Conservation (phyloP, 1,140 invertebrate genomes). For the Battus philenor region DNA sequence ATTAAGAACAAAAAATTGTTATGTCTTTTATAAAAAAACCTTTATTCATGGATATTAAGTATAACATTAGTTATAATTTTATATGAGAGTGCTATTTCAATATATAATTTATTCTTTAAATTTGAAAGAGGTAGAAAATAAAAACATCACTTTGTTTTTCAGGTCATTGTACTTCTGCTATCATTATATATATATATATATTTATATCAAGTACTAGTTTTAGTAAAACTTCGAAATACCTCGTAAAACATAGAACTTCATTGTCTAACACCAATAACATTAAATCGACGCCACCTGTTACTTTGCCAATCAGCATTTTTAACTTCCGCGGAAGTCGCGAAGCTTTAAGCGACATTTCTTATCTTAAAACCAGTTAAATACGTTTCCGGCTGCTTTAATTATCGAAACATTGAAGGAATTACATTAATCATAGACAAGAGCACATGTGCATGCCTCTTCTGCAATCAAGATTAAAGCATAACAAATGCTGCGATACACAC, state of each 20-base stretch:
- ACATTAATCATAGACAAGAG: conserved; percentile 37
- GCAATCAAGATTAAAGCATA: no score
- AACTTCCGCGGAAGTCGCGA: neutral
- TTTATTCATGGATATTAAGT: no score
- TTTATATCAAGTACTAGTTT: conserved; percentile 19
- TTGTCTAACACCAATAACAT: conserved; percentile 27
- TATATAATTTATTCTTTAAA: no score
- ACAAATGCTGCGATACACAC: no score
- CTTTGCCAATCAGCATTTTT: conserved; percentile 21
- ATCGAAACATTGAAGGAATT: conserved; percentile 11
- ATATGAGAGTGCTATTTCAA: no score
- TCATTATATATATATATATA: conserved; percentile 9
- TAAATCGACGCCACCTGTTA: conserved; percentile 44
- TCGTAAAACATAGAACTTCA: conserved; percentile 25
- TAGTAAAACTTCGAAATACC: conserved; percentile 16
- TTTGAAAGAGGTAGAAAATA: no score
- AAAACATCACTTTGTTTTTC: neutral
- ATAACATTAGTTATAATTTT: no score
- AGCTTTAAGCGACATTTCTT: no score
- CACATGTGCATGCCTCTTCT: conserved; percentile 57
- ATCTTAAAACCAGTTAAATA: no score
- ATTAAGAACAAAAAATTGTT: no score
- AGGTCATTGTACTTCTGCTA: neutral
- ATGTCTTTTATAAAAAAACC: no score
- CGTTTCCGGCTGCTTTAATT: no score